Percentiles rank a stretch among this genome's conserved stretches.
Evolutionary conservation across 2,113 vertebrate genomes (phyloP).

Genomic region (Phaethon lepturus): DNA sequence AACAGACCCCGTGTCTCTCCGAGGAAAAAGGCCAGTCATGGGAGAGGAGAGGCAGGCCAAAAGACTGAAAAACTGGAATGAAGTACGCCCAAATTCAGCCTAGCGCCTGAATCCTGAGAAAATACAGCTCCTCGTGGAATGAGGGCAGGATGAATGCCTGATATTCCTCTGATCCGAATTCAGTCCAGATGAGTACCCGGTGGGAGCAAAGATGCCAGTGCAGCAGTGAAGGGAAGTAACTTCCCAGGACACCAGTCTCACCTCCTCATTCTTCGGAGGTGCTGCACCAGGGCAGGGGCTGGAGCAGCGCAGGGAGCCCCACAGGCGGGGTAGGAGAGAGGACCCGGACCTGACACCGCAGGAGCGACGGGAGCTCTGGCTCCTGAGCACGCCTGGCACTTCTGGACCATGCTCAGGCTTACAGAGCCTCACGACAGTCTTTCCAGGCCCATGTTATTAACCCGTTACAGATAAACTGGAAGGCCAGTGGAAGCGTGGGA

Average conservation of each 20-base stretch:
- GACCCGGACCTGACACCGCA: neutral
- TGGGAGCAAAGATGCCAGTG: neutral
- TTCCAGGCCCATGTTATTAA: neutral
- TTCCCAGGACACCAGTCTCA: neutral
- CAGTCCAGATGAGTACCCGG: neutral
- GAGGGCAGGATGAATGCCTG: neutral
- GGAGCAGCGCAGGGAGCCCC: neutral
- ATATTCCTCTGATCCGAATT: neutral
- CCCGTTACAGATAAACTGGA: neutral
- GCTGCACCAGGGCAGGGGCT: neutral
- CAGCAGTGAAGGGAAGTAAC: neutral
- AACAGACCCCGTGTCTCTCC: neutral
- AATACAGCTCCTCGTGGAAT: neutral
- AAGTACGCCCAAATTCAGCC: neutral
- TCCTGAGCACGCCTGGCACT: neutral
- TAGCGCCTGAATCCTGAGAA: neutral
- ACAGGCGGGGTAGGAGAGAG: neutral
- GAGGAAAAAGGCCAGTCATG: neutral
- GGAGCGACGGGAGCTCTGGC: neutral
- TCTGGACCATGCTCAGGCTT: no score
- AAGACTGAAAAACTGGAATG: neutral
- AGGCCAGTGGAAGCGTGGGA: neutral
- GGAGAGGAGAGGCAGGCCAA: neutral
- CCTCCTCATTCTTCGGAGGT: neutral
- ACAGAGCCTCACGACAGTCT: neutral